These are phyloP conservation scores for Mesaphorura yosii DNA, from an alignment of 1,140 invertebrate genomes.

Conservation along the genomic window DNA sequence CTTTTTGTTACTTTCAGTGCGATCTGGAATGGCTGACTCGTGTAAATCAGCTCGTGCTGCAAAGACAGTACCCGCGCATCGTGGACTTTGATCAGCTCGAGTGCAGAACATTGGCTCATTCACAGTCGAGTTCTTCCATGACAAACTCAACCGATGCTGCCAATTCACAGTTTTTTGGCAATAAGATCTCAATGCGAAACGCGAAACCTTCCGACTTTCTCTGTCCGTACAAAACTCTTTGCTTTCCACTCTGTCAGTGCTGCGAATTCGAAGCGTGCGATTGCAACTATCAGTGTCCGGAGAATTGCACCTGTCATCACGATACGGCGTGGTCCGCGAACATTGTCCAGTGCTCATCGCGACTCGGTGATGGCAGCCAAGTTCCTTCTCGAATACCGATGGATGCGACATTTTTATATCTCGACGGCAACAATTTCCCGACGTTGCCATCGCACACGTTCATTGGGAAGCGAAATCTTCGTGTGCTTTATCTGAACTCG, in stretches of 20 bases:
- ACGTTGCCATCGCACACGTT: slow-evolving; percentile 73
- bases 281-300: slow-evolving; percentile 87
- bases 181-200: slow-evolving; percentile 12
- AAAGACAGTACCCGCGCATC: slow-evolving; percentile 66
- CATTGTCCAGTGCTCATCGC: slow-evolving; percentile 76
- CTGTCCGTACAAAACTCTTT: slow-evolving; percentile 71
- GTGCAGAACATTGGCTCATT: slow-evolving; percentile 39
- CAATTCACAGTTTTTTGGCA: too few species aligned
- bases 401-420: slow-evolving; percentile 82
- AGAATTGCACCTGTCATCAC: slow-evolving; percentile 82
- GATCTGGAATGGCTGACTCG: slow-evolving; percentile 82
- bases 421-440: slow-evolving; percentile 80
- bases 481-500: slow-evolving; percentile 69
- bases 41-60: slow-evolving; percentile 57
- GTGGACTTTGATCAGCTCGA: slow-evolving; percentile 77
- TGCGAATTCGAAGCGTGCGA: slow-evolving; percentile 91
- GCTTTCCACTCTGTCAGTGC: slow-evolving; percentile 83
- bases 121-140: background rate
- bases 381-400: slow-evolving; percentile 80
- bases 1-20: too few species aligned
- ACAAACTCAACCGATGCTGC: too few species aligned
- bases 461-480: slow-evolving; percentile 80
- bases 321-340: slow-evolving; percentile 86
- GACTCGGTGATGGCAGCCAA: slow-evolving; percentile 54
- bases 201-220: slow-evolving; percentile 12